Percentiles rank a stretch among this genome's conserved stretches.
Conservation (phyloP, 2,113 vertebrate species). For the Xenopus borealis region DNA sequence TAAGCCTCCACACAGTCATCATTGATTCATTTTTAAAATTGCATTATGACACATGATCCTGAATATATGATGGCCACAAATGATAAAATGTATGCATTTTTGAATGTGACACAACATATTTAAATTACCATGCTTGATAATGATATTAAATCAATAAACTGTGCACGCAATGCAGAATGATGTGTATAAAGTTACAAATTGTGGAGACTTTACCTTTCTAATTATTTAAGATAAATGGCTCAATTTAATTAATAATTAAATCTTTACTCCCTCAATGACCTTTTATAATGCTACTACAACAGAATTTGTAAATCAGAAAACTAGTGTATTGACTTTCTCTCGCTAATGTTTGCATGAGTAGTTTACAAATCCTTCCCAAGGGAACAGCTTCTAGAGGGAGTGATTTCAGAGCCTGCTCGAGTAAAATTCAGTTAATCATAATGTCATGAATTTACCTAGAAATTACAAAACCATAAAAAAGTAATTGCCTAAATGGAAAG, state of each 20-base stretch:
- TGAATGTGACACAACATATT: neutral
- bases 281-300: neutral
- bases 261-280: neutral
- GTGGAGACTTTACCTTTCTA: constrained; percentile 2
- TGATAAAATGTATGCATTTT: neutral
- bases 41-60: neutral
- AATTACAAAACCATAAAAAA: too few species aligned
- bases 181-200: neutral
- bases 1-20: neutral
- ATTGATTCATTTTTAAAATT: neutral
- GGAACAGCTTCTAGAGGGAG: too few species aligned
- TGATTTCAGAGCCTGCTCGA: too few species aligned
- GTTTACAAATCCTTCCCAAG: too few species aligned
- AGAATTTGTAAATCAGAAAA: neutral
- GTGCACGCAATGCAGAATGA: neutral
- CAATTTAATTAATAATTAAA: constrained; percentile 29
- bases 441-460: too few species aligned
- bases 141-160: constrained; percentile 32
- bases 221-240: constrained; percentile 18
- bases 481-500: too few species aligned
- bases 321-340: neutral
- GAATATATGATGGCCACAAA: constrained; percentile 24
- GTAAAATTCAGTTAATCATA: too few species aligned
- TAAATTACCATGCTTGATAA: constrained; percentile 21
- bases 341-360: too few species aligned